Evolutionary conservation across 2,113 vertebrate genomes (phyloP).

Genomic region (Syngnathus typhle): DNA sequence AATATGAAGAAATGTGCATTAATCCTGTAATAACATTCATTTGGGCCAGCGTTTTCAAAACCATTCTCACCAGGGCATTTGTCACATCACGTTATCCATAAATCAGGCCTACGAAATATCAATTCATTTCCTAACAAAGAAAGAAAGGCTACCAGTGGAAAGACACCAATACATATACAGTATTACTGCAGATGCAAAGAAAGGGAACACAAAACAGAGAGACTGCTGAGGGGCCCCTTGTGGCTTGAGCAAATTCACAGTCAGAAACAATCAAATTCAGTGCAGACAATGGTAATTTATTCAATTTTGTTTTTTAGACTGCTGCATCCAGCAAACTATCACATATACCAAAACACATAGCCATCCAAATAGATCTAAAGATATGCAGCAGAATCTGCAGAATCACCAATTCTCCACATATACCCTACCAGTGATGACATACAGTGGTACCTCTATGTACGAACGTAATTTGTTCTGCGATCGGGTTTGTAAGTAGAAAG

Average conservation of each 20-base stretch:
- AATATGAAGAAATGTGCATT: slow-evolving; percentile 92
- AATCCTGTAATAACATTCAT: slow-evolving; percentile 99
- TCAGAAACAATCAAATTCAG: slow-evolving; percentile 95
- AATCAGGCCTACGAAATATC: slow-evolving; percentile 99
- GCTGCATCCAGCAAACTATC: slow-evolving; percentile 72
- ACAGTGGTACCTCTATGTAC: neutral
- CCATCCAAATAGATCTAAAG: slow-evolving; percentile 38
- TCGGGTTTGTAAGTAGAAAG: too few species aligned
- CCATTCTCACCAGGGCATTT: slow-evolving; percentile 93
- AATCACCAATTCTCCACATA: neutral
- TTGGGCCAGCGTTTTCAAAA: slow-evolving; percentile 95
- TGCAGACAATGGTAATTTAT: slow-evolving; percentile 85
- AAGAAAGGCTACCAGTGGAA: slow-evolving; percentile 58
- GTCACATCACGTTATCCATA: slow-evolving; percentile 99
- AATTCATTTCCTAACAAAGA: slow-evolving; percentile 95
- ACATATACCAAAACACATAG: slow-evolving; percentile 49
- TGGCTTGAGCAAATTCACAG: slow-evolving; percentile 85
- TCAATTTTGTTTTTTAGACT: slow-evolving; percentile 95
- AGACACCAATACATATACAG: slow-evolving; percentile 14
- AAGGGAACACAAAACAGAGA: slow-evolving; percentile 41
- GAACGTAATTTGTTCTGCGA: too few species aligned
- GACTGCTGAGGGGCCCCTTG: slow-evolving; percentile 84
- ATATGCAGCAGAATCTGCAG: neutral
- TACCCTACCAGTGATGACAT: neutral
- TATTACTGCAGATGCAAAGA: neutral